phyloP scores from a whole-genome alignment of 2,888 invertebrate genomes.

The Junonia oenone region DNA sequence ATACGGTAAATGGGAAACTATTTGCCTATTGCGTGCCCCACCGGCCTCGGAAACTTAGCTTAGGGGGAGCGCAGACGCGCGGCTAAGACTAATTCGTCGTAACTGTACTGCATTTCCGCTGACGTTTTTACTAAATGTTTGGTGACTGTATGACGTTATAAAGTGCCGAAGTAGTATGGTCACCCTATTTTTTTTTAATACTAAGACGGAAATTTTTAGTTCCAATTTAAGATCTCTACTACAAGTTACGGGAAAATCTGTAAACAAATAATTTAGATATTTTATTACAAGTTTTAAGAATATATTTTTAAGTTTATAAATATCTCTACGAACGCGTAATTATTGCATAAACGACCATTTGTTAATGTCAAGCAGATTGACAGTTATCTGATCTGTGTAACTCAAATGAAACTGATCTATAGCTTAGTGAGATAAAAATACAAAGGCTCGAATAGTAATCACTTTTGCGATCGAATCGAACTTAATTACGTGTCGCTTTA shows the following conservation, averaged over 20 bases:
- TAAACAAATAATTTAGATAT: no score
- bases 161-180: no score
- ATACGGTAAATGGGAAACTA: slow-evolving; percentile 67
- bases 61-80: slow-evolving; percentile 7
- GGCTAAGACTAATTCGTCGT: slow-evolving; percentile 1
- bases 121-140: not conserved
- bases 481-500: not conserved
- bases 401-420: not conserved
- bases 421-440: not conserved
- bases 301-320: no score
- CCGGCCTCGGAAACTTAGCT: slow-evolving; percentile 30
- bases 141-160: no score
- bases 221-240: no score
- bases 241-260: no score
- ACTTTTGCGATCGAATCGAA: not conserved
- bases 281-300: no score
- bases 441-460: not conserved
- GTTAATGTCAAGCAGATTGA: not conserved
- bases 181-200: no score
- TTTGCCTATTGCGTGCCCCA: slow-evolving; percentile 58
- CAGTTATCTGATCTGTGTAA: not conserved
- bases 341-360: no score
- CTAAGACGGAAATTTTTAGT: no score
- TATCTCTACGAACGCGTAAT: no score
- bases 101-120: not conserved